Percentiles rank a stretch among this genome's conserved stretches.
These are phyloP conservation scores for Aeoliscus strigatus DNA, from an alignment of 2,797 vertebrate species.

Conservation along the genomic window DNA sequence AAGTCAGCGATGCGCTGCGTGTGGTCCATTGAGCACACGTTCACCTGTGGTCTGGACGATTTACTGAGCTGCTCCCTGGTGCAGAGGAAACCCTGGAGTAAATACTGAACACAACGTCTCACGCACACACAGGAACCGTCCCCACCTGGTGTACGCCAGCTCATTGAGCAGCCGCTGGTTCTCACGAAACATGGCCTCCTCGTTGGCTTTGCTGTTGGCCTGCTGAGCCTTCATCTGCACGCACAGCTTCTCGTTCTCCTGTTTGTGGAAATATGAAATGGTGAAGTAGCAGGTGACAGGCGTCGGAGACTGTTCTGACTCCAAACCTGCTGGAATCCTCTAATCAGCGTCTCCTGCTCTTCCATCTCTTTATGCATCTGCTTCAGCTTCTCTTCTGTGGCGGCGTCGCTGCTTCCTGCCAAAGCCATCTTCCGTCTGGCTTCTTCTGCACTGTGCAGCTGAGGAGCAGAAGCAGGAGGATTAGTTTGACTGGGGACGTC, in stretches of 20 bases:
- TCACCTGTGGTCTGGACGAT: slow-evolving; percentile 52
- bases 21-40: slow-evolving; percentile 58
- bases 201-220: slow-evolving; percentile 79
- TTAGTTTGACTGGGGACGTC: too few species aligned
- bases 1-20: slow-evolving; percentile 75
- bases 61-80: slow-evolving; percentile 80
- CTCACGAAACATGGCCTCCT: slow-evolving; percentile 88
- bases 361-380: slow-evolving; percentile 84
- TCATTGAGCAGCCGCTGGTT: slow-evolving; percentile 84
- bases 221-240: slow-evolving; percentile 85
- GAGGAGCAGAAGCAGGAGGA: not conserved
- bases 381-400: slow-evolving; percentile 75
- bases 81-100: not conserved
- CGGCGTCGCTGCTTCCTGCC: slow-evolving; percentile 56
- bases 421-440: slow-evolving; percentile 65
- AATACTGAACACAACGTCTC: not conserved
- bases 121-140: not conserved
- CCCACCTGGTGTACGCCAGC: slow-evolving; percentile 78
- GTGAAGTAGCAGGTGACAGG: not conserved
- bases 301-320: not conserved
- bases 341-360: slow-evolving; percentile 88
- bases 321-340: slow-evolving; percentile 89
- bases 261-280: not conserved
- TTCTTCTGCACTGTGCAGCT: slow-evolving; percentile 82
- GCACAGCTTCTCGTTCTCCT: slow-evolving; percentile 94